Evolutionary conservation across 2,888 invertebrate species (phyloP).

Genomic region (Eristalinus aeneus): DNA sequence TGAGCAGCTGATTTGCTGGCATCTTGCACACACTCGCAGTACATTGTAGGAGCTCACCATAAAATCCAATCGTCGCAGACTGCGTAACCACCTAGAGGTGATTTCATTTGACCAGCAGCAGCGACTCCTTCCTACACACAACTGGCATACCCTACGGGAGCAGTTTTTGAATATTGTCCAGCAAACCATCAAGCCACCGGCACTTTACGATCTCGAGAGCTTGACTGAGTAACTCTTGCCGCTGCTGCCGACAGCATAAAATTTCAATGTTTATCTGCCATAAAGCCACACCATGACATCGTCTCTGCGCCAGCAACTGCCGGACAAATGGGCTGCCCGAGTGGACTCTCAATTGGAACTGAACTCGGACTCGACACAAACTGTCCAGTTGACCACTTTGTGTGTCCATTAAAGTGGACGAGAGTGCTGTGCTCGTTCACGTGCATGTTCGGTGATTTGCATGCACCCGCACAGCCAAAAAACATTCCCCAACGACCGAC

Average conservation of each 20-base stretch:
- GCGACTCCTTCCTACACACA: no score
- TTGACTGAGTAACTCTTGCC: conserved; percentile 39
- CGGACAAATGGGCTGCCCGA: neutral
- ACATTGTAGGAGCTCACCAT: no score
- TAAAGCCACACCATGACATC: conserved; percentile 63
- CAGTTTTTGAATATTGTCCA: neutral
- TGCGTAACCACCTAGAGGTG: neutral
- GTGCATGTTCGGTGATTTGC: conserved; percentile 60
- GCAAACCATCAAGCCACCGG: conserved; percentile 34
- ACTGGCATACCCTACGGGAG: no score
- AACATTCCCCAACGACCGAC: conserved; percentile 63
- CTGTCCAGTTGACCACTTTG: conserved; percentile 57
- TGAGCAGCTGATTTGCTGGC: no score
- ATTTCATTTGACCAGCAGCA: no score
- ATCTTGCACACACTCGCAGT: no score
- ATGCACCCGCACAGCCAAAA: conserved; percentile 41
- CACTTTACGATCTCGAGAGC: conserved; percentile 58
- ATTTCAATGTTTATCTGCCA: conserved; percentile 69
- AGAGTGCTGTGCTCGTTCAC: neutral
- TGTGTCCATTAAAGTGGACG: conserved; percentile 39
- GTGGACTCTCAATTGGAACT: conserved; percentile 46
- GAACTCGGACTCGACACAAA: conserved; percentile 1
- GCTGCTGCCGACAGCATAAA: conserved; percentile 58
- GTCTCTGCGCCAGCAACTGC: neutral
- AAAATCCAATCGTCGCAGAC: no score